Conservation (phyloP, 2,113 vertebrate species). For the Oncorhynchus gorbuscha region DNA sequence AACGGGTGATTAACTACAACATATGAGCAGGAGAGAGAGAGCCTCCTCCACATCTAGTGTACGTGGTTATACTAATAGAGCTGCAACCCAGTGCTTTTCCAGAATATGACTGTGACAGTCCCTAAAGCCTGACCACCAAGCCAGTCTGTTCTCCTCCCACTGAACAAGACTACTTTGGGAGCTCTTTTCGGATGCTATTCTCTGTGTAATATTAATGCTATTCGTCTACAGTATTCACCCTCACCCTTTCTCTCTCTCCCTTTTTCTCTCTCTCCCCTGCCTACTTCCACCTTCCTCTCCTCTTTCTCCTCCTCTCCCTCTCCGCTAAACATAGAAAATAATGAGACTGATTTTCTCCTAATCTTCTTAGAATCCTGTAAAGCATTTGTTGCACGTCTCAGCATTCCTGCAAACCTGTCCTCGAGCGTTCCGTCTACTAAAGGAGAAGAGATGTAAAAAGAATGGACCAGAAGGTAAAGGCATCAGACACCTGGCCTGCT, state of each 20-base stretch:
- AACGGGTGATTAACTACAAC: not conserved
- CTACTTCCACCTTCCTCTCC: not conserved
- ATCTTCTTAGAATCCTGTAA: not conserved
- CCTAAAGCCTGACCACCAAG: not conserved
- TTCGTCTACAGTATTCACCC: not conserved
- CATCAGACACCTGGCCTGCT: constrained; percentile 5
- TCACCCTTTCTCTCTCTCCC: constrained; percentile 1
- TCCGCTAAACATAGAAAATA: constrained; percentile 3
- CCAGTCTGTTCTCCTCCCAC: not conserved
- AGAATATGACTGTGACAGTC: constrained; percentile 8
- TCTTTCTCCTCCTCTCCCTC: not conserved
- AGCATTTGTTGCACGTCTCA: not conserved
- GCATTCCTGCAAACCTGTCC: not conserved
- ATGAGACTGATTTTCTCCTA: not conserved
- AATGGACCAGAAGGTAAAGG: constrained; percentile 7
- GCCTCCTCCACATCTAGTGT: not conserved
- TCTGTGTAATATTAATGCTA: constrained; percentile 6
- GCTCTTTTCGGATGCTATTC: not conserved
- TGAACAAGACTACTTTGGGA: not conserved
- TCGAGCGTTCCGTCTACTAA: not conserved
- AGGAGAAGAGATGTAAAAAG: not conserved
- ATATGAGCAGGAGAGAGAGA: not conserved
- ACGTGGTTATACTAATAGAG: constrained; percentile 22
- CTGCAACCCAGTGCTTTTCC: not conserved
- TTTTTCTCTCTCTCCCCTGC: not conserved